phyloP scores from a whole-genome alignment of 2,888 invertebrate species.

The Lingula anatina region DNA sequence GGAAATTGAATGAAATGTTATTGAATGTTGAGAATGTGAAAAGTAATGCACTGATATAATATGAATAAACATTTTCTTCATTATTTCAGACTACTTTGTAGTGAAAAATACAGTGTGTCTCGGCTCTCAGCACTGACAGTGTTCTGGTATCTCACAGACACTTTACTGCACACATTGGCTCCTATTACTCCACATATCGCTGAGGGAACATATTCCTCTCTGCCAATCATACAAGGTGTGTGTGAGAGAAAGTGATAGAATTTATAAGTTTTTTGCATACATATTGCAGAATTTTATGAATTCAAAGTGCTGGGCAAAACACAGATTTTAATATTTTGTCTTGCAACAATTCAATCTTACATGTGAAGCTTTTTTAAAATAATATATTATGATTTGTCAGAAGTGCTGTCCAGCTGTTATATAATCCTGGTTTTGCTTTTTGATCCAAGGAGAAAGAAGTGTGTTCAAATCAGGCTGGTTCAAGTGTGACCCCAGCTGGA shows the following conservation, averaged over 20 bases:
- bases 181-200: constrained; percentile 83
- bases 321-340: too few species aligned
- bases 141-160: constrained; percentile 65
- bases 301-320: too few species aligned
- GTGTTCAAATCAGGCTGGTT: constrained; percentile 34
- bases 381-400: too few species aligned
- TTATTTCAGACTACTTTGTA: constrained; percentile 54
- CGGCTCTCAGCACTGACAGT: constrained; percentile 68
- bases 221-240: too few species aligned
- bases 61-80: background rate
- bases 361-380: too few species aligned
- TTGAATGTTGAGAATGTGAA: constrained; percentile 1
- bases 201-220: constrained; percentile 64
- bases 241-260: too few species aligned
- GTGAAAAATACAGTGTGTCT: constrained; percentile 38
- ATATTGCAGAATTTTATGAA: too few species aligned
- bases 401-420: too few species aligned
- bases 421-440: too few species aligned
- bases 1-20: constrained; percentile 2
- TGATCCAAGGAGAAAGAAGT: constrained; percentile 17
- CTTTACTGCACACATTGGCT: constrained; percentile 66
- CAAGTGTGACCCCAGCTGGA: constrained; percentile 23
- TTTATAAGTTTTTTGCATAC: too few species aligned
- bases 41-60: too few species aligned
- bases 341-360: too few species aligned